Evolutionary conservation across 92 coral and sea anemone species (phyloP), one percentile per base, ranked within the genome.

Genomic region (Palythoa grandis): DNA sequence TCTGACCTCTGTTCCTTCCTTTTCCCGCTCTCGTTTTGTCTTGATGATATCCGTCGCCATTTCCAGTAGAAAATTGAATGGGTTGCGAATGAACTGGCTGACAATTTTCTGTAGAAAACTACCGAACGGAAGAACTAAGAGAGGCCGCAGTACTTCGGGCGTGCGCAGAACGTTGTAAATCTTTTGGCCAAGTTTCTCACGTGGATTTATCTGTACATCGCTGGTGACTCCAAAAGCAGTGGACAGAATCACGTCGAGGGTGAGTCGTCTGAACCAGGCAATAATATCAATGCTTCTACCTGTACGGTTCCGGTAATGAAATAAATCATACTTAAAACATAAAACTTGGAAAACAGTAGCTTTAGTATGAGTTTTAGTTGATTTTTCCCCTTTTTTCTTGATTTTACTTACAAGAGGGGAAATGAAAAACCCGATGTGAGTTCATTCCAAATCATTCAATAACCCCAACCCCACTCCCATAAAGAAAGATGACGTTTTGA

Each of bases 251-350:
- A 79, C 72, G 14, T 79, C 84, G 8, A 79, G 84, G 5, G 84
- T 79, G 11, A 79, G 53, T 60, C 73, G 43, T 43, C 56, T 63
- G 40, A 79, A 79, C 84, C 84, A 79, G 61, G 84, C 72, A n/a
- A 72, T 39, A 23, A 79, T 60, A 52, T 79, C 84, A 4, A 39
- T 79, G 20, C 72, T 79, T 79, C n/a, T 79, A 79, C 84, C 84
- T 79, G 38, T 67, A 67, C 2, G 22, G 37, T 67, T 67, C 38
- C 38, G 37, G n/a, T 22, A 24, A 8, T 15, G 20, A 67, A 24
- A 22, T 9, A 24, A 67, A 15, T 19, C 0, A 14, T 14, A 13
- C 1, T 13, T 57, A 29, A 29, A 29, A 29, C 35, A 29, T 29
- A 29, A 29, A 29, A 29, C 35, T 29, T 29, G 35, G 35, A 29